Evolutionary conservation across 92 coral and sea anemone species (phyloP), one percentile per base, ranked within the genome.

Genomic region (Desmophyllum pertusum): DNA sequence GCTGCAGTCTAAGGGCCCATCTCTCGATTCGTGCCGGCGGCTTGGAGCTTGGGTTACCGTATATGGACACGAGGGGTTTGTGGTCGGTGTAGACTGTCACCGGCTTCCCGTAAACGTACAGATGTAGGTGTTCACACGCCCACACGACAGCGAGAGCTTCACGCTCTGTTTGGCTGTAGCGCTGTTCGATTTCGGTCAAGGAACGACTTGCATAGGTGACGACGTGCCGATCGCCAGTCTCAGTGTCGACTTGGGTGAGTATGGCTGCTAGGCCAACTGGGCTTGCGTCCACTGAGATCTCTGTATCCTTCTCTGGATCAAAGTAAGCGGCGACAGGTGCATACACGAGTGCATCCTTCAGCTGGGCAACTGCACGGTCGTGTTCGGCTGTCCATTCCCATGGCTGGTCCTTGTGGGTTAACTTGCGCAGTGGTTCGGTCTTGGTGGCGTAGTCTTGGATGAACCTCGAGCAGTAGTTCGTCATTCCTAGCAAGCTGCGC

Each of bases 291-390:
- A 80, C 84, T 17, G 65, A 40, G 27, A 84, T 84, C 61, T 84
- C 85, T 27, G 89, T 84, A 51, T 79, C 86, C 77, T 45, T 77
- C 27, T 84, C 89, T 43, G 87, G 84, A 31, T 89, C 74, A 37
- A 80, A 89, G 86, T 89, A 85, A 33, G 85, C 80, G 39, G 87
- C 76, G 33, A 76, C 83, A 17, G 89, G 83, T 27, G 77, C 89
- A 41, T 31, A 65, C 4, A 69, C 25, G 1, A 85, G 43, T 40
- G 83, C 89, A 10, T 68, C 78, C 19, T 85, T 85, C 53, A 85
- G 65, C 70, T 77, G 77, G 74, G 21, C 38, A 25, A 85, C 69
- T 45, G 85, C 81, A 52, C 41, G 80, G 57, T 71, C 85, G 40
- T 79, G 85, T 40, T 70, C 75, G 17, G n/a, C 35, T 29, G 67